Base-by-base conservation (phyloP, 2,113 vertebrate species). In the Bettongia penicillata region DNA sequence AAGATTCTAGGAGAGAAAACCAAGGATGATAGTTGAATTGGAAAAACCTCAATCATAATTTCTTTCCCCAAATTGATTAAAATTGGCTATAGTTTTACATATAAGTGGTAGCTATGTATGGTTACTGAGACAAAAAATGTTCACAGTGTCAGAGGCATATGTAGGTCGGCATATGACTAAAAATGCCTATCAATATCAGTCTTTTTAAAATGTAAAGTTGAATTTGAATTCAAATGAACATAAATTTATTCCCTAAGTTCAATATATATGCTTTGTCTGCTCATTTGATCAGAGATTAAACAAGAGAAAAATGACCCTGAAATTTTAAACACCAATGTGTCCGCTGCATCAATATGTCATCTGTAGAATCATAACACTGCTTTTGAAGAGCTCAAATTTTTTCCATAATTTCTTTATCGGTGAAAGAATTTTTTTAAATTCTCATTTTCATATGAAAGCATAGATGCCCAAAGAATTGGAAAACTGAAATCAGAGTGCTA, bases 231-330 rank as follows among this genome's bases (percentile, higher is more conserved):
- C 0, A 37, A 91, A 23, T 93, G 49, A 90, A 92, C 91, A 48
- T 53, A 94, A 93, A 91, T 89, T 84, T 77, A 96, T 28, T 51
- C 47, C 11, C 8, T 94, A 24, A 48, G 43, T 90, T 93, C 61
- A 25, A 25, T 51, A 93, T 93, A 53, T n/a, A 37, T 90, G 51
- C 57, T 92, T 93, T 92, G 92, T 49, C 19, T 95, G 90, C 95
- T 61, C 47, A 91, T 53, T 22, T 52, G 90, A 93, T 49, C 49
- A n/a, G 22, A 10, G 91, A n/a, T 89, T 22, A 37, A 22, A 23
- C 0, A 7, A 91, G 50, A 89, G 68, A 84, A 90, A 68, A 92
- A 93, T 53, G 52, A 3, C 25, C 51, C 61, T 53, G 68, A n/a
- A 92, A 89, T 26, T 84, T 94, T 61, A 95, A 91, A 57, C 47